Evolutionary conservation across 2,888 invertebrate species (phyloP), one percentile per base, ranked within the genome.

Genomic region (Tanaodytes sp.): DNA sequence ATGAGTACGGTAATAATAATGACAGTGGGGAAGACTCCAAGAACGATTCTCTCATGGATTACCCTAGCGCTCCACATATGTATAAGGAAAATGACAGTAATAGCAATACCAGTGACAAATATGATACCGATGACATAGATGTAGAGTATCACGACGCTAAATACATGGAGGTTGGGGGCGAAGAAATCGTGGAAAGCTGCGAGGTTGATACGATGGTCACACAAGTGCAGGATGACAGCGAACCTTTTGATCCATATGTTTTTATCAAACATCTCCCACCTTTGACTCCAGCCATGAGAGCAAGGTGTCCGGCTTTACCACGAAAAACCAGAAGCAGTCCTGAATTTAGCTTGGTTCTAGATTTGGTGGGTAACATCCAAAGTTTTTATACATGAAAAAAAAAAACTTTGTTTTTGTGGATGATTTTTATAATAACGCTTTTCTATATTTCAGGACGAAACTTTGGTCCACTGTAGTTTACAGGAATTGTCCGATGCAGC

Each of bases 261-360:
- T 96, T 97, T 84, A 96, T 97, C 71, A 95, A 96, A 83, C 95
- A 94, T 86, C 89, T 97, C 76, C 94, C 94, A 23, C 94, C 94
- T 8, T 85, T 93, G 20, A 92, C 93, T 0, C 89, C 91, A 42
- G 93, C 93, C 74, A 91, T 93, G 90, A 86, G 90, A 74, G 88
- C 90, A 1, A 84, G 89, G 2, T 91, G 91, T 78, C 94, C 94
- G 1, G 97, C 97, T 1, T 86, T 97, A 61, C 97, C 97, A 0
- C 87, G 97, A 37, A 95, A 95, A 83, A 97, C 97, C 0, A 87
- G 97, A 48, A 95, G 95, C 79, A 94, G 95, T 77, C 97, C 97
- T 0, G 94, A 96, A 82, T 96, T 96, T 75, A 97, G 97, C 85
- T 87, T 97, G 85, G 95, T 94, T 5, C 76, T 84, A 37, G 85